Conservation (phyloP, 2,113 vertebrate genomes). For the Nanger granti region DNA sequence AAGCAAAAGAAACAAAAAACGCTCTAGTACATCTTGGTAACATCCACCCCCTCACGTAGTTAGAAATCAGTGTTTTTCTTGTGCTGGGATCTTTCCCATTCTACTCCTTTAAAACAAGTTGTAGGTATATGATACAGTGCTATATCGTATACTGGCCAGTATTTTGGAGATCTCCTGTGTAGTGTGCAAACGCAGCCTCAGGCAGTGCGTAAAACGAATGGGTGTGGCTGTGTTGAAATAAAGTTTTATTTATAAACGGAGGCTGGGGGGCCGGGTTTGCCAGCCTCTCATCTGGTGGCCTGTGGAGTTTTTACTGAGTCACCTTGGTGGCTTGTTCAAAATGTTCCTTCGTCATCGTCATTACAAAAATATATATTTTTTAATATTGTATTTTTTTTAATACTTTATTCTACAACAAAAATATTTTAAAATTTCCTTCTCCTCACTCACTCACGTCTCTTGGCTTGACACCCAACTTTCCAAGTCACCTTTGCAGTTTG, state of each 20-base stretch:
- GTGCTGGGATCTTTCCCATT: not conserved
- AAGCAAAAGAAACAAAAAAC: not conserved
- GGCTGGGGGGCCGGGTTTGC: too few relatives aligned
- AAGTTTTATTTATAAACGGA: not conserved
- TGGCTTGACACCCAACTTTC: not conserved
- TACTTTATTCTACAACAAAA: not conserved
- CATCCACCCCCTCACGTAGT: not conserved
- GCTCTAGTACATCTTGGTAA: accelerated
- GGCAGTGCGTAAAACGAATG: accelerated
- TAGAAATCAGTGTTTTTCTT: not conserved
- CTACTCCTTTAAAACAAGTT: not conserved
- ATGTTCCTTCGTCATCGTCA: accelerated
- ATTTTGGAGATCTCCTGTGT: accelerated
- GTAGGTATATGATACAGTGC: accelerated
- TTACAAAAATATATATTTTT: not conserved
- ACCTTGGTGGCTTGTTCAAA: not conserved
- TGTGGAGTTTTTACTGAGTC: not conserved
- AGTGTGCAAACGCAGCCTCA: not conserved
- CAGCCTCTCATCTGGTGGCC: not conserved
- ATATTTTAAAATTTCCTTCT: not conserved
- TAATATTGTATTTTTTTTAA: too few relatives aligned
- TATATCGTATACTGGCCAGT: too few relatives aligned
- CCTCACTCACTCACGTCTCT: not conserved
- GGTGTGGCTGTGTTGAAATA: not conserved
- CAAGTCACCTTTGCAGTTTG: not conserved